Evolutionary conservation across 1,140 invertebrate genomes (phyloP).

Genomic region (Neodiprion lecontei): DNA sequence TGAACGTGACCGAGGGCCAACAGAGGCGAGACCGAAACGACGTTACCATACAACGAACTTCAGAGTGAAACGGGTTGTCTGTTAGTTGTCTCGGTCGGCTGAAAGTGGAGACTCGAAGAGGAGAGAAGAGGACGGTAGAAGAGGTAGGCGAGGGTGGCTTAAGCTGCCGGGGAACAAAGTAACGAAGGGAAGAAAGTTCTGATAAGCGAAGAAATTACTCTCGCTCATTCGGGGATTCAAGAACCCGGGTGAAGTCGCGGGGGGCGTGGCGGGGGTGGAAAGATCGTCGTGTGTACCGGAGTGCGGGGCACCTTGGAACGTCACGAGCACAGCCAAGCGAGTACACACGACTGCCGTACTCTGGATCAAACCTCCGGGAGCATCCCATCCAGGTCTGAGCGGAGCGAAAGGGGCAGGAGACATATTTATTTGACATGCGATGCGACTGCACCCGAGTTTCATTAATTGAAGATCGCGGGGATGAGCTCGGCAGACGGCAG

Average conservation of each 20-base stretch:
- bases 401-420: slow-evolving; percentile 42
- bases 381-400: slow-evolving; percentile 23
- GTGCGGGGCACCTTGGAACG: neutral
- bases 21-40: too few relatives aligned
- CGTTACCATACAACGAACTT: too few relatives aligned
- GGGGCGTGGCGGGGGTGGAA: neutral
- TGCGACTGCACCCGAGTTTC: slow-evolving; percentile 63
- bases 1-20: too few relatives aligned
- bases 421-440: slow-evolving; percentile 65
- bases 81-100: neutral
- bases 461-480: slow-evolving; percentile 64
- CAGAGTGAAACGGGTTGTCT: too few relatives aligned
- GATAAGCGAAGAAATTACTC: slow-evolving; percentile 4
- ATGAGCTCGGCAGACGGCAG: slow-evolving; percentile 59
- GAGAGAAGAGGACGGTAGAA: neutral
- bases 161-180: slow-evolving; percentile 24
- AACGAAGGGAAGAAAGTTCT: neutral
- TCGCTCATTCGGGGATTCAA: slow-evolving; percentile 1
- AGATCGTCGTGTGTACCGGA: neutral
- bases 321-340: slow-evolving; percentile 32
- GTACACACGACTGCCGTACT: slow-evolving; percentile 40
- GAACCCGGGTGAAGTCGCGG: neutral
- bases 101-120: slow-evolving; percentile 14
- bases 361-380: slow-evolving; percentile 38
- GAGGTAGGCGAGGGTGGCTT: slow-evolving; percentile 18